phyloP scores from a whole-genome alignment of 2,113 vertebrate species.

The Sinocyclocheilus grahami region DNA sequence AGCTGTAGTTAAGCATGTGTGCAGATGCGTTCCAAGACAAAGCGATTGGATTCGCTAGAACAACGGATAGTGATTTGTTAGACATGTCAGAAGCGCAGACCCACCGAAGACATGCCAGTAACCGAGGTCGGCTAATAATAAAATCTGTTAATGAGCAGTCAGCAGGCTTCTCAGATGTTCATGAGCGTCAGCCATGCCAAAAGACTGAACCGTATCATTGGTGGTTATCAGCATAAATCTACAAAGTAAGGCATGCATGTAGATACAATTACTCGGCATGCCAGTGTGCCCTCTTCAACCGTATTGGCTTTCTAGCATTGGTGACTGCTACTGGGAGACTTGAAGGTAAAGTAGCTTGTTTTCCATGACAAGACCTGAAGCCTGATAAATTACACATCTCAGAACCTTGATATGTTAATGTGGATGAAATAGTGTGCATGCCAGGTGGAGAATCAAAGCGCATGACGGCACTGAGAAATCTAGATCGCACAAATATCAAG shows the following conservation, averaged over 20 bases:
- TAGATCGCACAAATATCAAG: not conserved
- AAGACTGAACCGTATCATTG: constrained; percentile 52
- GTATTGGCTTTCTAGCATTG: constrained; percentile 62
- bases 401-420: constrained; percentile 29
- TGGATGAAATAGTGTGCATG: constrained; percentile 52
- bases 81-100: constrained; percentile 47
- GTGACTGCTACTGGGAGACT: constrained; percentile 62
- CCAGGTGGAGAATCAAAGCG: constrained; percentile 50
- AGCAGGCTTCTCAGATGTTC: constrained; percentile 55
- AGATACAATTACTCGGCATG: constrained; percentile 65
- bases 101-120: constrained; percentile 54
- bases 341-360: constrained; percentile 56
- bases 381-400: constrained; percentile 60
- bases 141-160: constrained; percentile 65
- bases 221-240: constrained; percentile 65
- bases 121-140: constrained; percentile 67
- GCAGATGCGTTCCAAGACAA: constrained; percentile 33
- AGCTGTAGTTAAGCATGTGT: constrained; percentile 32
- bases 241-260: constrained; percentile 59
- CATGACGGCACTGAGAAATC: constrained; percentile 6
- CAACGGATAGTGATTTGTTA: constrained; percentile 35
- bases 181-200: constrained; percentile 57
- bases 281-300: constrained; percentile 55
- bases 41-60: constrained; percentile 39
- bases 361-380: constrained; percentile 62